Conservation (phyloP, 2,797 vertebrate species). For the Sebastes aleutianus region DNA sequence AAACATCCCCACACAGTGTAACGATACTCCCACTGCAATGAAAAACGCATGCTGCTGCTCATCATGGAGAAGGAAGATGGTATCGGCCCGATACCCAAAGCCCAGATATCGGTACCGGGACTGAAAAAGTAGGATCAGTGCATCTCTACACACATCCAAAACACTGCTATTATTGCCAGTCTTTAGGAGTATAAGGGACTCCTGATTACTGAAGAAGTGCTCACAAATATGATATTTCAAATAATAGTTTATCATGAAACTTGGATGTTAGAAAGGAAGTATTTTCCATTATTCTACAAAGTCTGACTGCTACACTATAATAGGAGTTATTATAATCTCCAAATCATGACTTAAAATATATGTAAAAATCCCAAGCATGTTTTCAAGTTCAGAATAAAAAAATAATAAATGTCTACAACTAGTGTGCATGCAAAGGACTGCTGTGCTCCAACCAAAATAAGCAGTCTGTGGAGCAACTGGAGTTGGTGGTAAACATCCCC, state of each 20-base stretch:
- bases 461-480: conserved; percentile 7
- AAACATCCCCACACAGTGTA: conserved; percentile 70
- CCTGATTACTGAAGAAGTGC: too few species aligned
- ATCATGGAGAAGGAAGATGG: conserved; percentile 84
- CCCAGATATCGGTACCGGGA: too few species aligned
- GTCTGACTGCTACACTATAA: neutral
- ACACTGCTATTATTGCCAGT: too few species aligned
- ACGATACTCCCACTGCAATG: conserved; percentile 76
- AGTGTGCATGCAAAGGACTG: neutral
- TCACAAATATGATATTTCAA: neutral
- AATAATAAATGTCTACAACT: neutral
- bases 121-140: too few species aligned
- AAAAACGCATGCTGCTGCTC: conserved; percentile 72
- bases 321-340: neutral
- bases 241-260: neutral
- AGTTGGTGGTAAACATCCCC: conserved; percentile 69
- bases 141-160: too few species aligned
- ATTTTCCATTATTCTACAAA: neutral
- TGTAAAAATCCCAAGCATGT: neutral
- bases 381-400: neutral
- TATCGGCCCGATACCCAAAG: conserved; percentile 28
- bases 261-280: neutral
- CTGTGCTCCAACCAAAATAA: conserved; percentile 9
- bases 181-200: too few species aligned
- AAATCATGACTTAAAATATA: neutral